A percentile compares a stretch with the other conserved stretches of the same genome.
Conservation (phyloP, 2,113 vertebrate genomes). For the Clarias magur region DNA sequence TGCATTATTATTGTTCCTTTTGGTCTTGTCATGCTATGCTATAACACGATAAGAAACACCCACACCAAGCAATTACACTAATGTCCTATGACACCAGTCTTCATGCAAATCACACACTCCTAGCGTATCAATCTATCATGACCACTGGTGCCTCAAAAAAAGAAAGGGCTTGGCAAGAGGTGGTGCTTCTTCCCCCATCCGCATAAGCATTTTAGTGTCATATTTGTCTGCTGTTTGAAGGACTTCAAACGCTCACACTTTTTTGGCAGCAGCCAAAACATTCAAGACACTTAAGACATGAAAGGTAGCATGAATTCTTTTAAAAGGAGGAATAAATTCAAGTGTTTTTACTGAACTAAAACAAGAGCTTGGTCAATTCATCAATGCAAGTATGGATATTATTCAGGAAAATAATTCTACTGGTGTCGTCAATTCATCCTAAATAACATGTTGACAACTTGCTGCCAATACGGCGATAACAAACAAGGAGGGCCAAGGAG, state of each 20-base stretch:
- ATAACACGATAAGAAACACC: not conserved
- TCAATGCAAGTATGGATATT: not conserved
- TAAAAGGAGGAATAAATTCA: constrained; percentile 1
- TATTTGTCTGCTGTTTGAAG: constrained; percentile 69
- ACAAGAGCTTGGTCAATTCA: not conserved
- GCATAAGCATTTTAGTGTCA: constrained; percentile 54
- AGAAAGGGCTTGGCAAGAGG: constrained; percentile 48
- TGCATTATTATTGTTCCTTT: not conserved
- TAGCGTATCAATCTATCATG: constrained; percentile 64
- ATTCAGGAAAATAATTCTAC: not conserved
- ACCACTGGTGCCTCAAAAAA: constrained; percentile 55
- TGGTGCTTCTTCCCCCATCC: constrained; percentile 37
- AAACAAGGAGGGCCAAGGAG: constrained; percentile 58
- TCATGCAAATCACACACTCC: constrained; percentile 45
- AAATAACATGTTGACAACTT: not conserved
- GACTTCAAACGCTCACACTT: constrained; percentile 67
- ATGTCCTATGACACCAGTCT: constrained; percentile 47
- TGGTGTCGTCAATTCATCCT: not conserved
- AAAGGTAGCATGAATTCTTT: constrained; percentile 6
- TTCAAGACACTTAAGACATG: constrained; percentile 40
- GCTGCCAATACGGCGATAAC: not conserved
- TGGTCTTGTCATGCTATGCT: not conserved
- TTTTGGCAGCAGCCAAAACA: constrained; percentile 61
- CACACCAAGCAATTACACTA: not conserved
- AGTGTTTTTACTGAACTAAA: not conserved